These are phyloP conservation scores for Vanessa cardui DNA, from an alignment of 2,888 invertebrate species.

Conservation along the genomic window DNA sequence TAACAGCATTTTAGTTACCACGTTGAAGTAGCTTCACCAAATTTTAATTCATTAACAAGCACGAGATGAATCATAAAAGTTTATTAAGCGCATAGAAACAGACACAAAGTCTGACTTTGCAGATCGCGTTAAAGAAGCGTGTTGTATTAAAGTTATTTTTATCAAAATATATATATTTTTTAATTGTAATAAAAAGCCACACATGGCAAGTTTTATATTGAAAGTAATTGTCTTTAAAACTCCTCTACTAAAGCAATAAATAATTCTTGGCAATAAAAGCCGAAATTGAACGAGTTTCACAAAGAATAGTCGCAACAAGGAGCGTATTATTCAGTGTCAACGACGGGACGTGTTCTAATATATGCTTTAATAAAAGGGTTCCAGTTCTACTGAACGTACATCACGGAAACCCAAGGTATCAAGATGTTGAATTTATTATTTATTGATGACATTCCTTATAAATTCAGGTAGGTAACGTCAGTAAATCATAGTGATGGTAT, in stretches of 20 bases:
- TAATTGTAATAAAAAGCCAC: background rate
- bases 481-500: slow-evolving; percentile 70
- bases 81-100: no score
- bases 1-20: no score
- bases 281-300: slow-evolving; percentile 66
- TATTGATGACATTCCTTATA: slow-evolving; percentile 71
- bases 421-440: slow-evolving; percentile 80
- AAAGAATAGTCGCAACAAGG: slow-evolving; percentile 76
- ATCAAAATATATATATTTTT: no score
- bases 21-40: no score
- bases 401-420: slow-evolving; percentile 76
- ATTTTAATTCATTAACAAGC: no score
- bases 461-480: slow-evolving; percentile 67
- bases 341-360: slow-evolving; percentile 76
- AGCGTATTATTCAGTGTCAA: slow-evolving; percentile 81
- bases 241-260: slow-evolving; percentile 55
- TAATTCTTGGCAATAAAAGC: slow-evolving; percentile 75
- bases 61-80: no score
- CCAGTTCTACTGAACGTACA: slow-evolving; percentile 77
- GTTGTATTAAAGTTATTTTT: no score
- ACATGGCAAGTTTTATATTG: slow-evolving; percentile 21
- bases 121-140: no score
- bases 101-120: no score
- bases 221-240: slow-evolving; percentile 22
- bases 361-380: slow-evolving; percentile 83